Base-by-base conservation (phyloP, 2,113 vertebrate genomes). In the Gorsachius goisagi region DNA sequence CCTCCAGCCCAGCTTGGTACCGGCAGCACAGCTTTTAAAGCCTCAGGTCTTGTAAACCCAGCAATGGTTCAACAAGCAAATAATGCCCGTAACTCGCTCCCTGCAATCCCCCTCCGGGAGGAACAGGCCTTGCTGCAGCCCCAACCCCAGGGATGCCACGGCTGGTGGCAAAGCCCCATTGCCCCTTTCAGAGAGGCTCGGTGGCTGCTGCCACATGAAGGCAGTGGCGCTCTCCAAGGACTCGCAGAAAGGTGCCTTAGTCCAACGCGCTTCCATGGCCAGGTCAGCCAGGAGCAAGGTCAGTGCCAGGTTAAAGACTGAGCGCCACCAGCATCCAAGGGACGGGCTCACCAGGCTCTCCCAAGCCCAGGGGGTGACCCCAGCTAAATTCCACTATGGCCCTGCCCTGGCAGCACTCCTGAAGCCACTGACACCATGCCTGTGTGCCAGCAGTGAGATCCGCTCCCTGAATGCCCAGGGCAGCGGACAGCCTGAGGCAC, bases 91-190 rank as follows among this genome's bases (percentile, higher is more conserved):
- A 14, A 33, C 60, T 78, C 0, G 0, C 23, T 64, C 11, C 50
- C 39, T 62, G 26, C 1, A 1, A 3, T 26, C 12, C 41, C 15
- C 8, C 23, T 44, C 14, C 0, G 0, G 8, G 15, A 41, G 23
- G 22, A 20, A 47, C 2, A 15, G 22, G 33, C 9, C 28, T 64
- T 35, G 49, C 60, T 4, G 7, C 35, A 35, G 35, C 15, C 55
- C 53, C 68, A 44, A 8, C 26, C 49, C 30, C 35, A 23, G 56
- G n/a, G 58, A 39, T 59, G 32, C 47, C 73, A 20, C 0, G 0
- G 49, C 41, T 9, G 2, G 47, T 53, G 37, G n/a, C 33, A 67
- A 76, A 76, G 39, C 21, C n/a, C 12, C 15, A 0, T 4, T 45
- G 23, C 9, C 32, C 20, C 7, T 53, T 75, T 28, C 45, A 22